phyloP scores from a whole-genome alignment of 1,140 invertebrate genomes.

The Panulirus ornatus region DNA sequence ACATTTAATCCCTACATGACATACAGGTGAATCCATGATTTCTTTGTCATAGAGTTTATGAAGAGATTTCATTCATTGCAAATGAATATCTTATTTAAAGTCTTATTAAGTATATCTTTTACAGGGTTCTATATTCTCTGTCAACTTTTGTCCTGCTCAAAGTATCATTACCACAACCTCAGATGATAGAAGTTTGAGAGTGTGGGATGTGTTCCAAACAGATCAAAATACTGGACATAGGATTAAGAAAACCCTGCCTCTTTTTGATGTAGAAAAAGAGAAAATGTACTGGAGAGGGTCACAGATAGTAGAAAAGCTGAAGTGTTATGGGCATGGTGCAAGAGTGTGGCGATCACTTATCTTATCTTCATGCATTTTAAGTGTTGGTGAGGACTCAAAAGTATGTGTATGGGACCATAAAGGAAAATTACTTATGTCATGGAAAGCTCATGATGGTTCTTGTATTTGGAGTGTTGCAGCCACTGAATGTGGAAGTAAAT shows the following conservation, averaged over 20 bases:
- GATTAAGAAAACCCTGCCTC: background rate
- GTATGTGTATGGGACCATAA: constrained; percentile 55
- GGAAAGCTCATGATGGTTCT: constrained; percentile 58
- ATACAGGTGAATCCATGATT: too few species aligned
- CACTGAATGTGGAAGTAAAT: constrained; percentile 1
- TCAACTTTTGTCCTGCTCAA: constrained; percentile 37
- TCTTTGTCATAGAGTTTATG: too few species aligned
- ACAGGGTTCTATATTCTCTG: constrained; percentile 58
- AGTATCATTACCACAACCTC: constrained; percentile 58
- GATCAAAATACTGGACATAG: background rate
- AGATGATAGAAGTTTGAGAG: constrained; percentile 51
- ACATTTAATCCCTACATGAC: too few species aligned
- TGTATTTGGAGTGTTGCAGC: constrained; percentile 54
- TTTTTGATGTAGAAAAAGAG: background rate
- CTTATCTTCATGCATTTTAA: constrained; percentile 38
- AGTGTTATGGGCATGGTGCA: constrained; percentile 50
- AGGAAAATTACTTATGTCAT: constrained; percentile 24
- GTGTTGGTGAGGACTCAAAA: constrained; percentile 60
- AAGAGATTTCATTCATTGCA: too few species aligned
- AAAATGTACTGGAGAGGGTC: constrained; percentile 28
- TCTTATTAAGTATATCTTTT: too few species aligned
- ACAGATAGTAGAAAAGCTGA: constrained; percentile 31
- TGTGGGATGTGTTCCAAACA: constrained; percentile 32
- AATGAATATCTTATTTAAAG: too few species aligned
- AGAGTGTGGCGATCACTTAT: constrained; percentile 61